phyloP scores from a whole-genome alignment of 1,140 invertebrate genomes.

The Lepidurus arcticus region DNA sequence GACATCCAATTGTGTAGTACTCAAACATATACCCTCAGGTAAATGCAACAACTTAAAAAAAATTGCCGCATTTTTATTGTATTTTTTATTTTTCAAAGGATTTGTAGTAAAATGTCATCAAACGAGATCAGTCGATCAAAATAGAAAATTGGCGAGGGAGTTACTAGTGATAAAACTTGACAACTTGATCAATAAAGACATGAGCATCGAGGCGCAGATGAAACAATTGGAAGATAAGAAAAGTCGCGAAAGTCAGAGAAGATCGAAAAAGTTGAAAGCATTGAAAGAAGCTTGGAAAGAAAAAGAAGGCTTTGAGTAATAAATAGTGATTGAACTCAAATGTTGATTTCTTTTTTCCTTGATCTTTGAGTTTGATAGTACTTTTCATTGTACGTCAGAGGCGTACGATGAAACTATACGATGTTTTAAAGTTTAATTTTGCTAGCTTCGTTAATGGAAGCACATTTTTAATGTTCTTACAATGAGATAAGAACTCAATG shows the following conservation, averaged over 20 bases:
- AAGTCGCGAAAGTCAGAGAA: constrained; percentile 41
- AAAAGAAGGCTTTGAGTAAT: constrained; percentile 36
- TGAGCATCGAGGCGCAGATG: constrained; percentile 63
- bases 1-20: constrained; percentile 71
- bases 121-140: constrained; percentile 63
- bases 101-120: constrained; percentile 74
- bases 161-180: constrained; percentile 67
- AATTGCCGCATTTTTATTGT: constrained; percentile 14
- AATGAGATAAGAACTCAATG: no score
- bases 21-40: constrained; percentile 75
- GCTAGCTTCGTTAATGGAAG: no score
- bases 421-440: no score
- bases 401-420: no score
- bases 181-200: constrained; percentile 61
- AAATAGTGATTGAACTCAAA: neutral
- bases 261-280: constrained; percentile 44
- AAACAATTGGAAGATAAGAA: constrained; percentile 51
- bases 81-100: constrained; percentile 47
- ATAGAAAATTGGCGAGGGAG: constrained; percentile 64
- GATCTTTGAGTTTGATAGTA: no score
- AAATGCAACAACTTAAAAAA: constrained; percentile 34
- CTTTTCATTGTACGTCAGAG: no score
- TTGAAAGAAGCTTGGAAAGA: constrained; percentile 51
- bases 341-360: no score
- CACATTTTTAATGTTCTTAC: no score